These are phyloP conservation scores for Cydia fagiglandana DNA, from an alignment of 1,140 invertebrate genomes.

Conservation along the genomic window DNA sequence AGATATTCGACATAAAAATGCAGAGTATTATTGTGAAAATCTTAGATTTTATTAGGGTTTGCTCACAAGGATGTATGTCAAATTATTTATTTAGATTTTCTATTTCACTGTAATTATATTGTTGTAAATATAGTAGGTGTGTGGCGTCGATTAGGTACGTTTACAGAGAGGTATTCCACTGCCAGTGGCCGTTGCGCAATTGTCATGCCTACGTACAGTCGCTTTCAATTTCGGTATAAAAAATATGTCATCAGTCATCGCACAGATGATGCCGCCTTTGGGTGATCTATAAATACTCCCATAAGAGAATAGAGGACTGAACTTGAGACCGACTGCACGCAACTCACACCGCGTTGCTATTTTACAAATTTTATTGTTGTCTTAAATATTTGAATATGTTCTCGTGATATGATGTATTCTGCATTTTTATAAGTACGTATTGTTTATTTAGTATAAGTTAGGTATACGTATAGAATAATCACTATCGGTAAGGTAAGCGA, in stretches of 20 bases:
- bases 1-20: constrained; percentile 64
- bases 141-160: not conserved
- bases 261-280: constrained; percentile 8
- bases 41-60: constrained; percentile 33
- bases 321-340: constrained; percentile 14
- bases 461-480: constrained; percentile 65
- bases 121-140: constrained; percentile 31
- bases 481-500: constrained; percentile 59
- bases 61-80: constrained; percentile 37
- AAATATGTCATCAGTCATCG: not conserved
- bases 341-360: not conserved
- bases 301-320: not conserved
- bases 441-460: constrained; percentile 59
- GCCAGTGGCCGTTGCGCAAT: not conserved
- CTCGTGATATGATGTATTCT: constrained; percentile 53
- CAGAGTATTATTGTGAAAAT: constrained; percentile 61
- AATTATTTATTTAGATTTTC: constrained; percentile 41
- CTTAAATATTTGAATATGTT: constrained; percentile 23
- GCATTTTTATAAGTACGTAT: constrained; percentile 55
- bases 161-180: not conserved
- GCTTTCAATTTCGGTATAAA: constrained; percentile 6
- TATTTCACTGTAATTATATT: constrained; percentile 27
- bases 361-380: constrained; percentile 17
- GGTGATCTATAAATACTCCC: constrained; percentile 13
- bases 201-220: constrained; percentile 23